A percentile compares a stretch with the other conserved stretches of the same genome.
Evolutionary conservation across 2,888 invertebrate species (phyloP).

Genomic region (Crossocerus cetratus): DNA sequence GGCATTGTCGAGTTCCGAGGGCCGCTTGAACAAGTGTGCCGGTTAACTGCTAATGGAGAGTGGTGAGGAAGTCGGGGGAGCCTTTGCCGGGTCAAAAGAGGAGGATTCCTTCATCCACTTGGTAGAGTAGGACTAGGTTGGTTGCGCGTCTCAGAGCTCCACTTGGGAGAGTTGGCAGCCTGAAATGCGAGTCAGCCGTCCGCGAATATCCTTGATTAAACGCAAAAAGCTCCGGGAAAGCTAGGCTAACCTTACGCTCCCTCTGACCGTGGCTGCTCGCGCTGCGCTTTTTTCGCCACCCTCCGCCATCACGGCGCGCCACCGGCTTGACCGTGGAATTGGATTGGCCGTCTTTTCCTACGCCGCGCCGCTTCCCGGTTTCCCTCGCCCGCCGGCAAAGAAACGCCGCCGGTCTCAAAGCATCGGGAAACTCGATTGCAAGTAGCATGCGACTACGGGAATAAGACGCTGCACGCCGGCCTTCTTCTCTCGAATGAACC

Average conservation of each 20-base stretch:
- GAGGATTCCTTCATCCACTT: constrained; percentile 59
- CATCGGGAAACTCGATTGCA: constrained; percentile 56
- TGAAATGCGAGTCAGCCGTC: constrained; percentile 67
- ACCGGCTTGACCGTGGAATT: constrained; percentile 63
- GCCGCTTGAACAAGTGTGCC: no score
- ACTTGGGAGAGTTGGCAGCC: constrained; percentile 55
- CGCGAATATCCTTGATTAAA: constrained; percentile 77
- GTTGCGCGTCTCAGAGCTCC: constrained; percentile 10
- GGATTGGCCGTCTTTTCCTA: constrained; percentile 63
- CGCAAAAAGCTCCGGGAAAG: constrained; percentile 65
- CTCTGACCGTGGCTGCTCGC: constrained; percentile 47
- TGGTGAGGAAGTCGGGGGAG: constrained; percentile 16
- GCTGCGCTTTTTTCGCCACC: constrained; percentile 55
- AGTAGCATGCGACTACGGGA: constrained; percentile 40
- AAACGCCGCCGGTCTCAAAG: constrained; percentile 49
- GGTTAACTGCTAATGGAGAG: background rate
- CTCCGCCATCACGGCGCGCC: constrained; percentile 61
- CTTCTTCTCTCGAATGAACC: background rate
- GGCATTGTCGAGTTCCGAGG: no score
- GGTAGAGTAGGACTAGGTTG: no score
- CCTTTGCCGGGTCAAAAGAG: constrained; percentile 53
- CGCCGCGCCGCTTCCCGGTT: constrained; percentile 35
- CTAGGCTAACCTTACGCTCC: constrained; percentile 46
- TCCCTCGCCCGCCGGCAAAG: constrained; percentile 33
- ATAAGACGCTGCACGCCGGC: constrained; percentile 35